Base-by-base conservation (phyloP, 1,140 invertebrate genomes). In the Harlomillsia oculata region DNA sequence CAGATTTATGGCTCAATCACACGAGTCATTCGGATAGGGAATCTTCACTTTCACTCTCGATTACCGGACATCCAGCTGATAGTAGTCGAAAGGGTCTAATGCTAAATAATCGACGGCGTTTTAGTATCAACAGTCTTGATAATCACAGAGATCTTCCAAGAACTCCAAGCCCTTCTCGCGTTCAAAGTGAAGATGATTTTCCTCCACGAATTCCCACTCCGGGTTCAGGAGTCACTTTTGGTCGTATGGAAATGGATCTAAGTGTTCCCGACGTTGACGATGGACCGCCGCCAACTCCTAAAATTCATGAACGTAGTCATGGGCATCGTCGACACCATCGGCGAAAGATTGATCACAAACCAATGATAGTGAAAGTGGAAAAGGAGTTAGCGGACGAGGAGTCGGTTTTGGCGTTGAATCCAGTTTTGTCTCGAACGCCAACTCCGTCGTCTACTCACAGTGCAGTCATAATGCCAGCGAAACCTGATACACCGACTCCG, bases 81-180 rank as follows among this genome's bases (percentile, higher is more conserved):
- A 9, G 32, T 9, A 34, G 32, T 9, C n/a, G n/a, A n/a, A n/a
- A n/a, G n/a, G n/a, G n/a, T n/a, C n/a, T n/a, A n/a, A n/a, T n/a
- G n/a, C n/a, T n/a, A n/a, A n/a, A n/a, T n/a, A 36, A 26, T 5
- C 40, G 26, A 20, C 18, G 20, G 13, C 21, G 26, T 29, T 34
- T 20, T 11, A 45, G 14, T 13, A 40, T 16, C 16, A 28, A 39
- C 11, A 29, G 25, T 40, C 40, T 20, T 43, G 44, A 34, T 28
- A 36, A 46, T 28, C 21, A 32, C 30, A 36, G 28, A 23, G 28
- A 48, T 37, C 44, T 54, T 20, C 52, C 63, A 9, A 50, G 59
- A 21, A 64, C 63, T 5, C 63, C 63, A 11, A 59, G 55, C 45
- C 63, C 63, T 11, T 64, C 63, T 6, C 21, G 51, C 36, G 45